Conservation (phyloP, 2,888 invertebrate species). For the Chaitophorus viminalis region DNA sequence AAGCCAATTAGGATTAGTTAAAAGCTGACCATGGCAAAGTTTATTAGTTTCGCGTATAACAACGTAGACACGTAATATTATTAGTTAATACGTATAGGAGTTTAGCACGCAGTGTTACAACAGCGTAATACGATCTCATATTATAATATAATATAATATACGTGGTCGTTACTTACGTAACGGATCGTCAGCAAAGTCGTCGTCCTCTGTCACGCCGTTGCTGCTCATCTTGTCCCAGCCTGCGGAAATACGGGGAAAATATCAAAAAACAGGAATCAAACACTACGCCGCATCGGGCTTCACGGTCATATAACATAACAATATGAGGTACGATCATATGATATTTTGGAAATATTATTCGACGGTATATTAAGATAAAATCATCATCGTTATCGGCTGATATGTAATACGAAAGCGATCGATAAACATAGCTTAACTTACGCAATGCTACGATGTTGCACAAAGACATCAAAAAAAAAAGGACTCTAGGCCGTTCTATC, state of each 20-base stretch:
- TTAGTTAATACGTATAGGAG: background rate
- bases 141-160: background rate
- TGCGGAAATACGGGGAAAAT: conserved; percentile 51
- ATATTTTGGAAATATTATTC: no score
- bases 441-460: conserved; percentile 54
- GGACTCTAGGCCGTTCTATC: background rate
- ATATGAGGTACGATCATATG: no score
- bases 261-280: no score
- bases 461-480: conserved; percentile 53
- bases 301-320: no score
- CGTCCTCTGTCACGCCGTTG: conserved; percentile 64
- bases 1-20: conserved; percentile 33
- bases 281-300: no score
- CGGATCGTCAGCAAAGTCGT: conserved; percentile 63
- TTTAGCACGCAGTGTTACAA: background rate
- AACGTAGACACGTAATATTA: no score
- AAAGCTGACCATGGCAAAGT: conserved; percentile 30
- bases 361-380: no score
- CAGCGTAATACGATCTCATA: background rate
- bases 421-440: conserved; percentile 3
- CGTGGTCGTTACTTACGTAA: conserved; percentile 37
- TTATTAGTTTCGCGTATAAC: background rate
- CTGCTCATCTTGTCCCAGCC: conserved; percentile 65
- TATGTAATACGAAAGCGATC: no score
- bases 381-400: no score